Base-by-base conservation (phyloP, 2,797 vertebrate genomes). In the Urosaurus nigricauda region DNA sequence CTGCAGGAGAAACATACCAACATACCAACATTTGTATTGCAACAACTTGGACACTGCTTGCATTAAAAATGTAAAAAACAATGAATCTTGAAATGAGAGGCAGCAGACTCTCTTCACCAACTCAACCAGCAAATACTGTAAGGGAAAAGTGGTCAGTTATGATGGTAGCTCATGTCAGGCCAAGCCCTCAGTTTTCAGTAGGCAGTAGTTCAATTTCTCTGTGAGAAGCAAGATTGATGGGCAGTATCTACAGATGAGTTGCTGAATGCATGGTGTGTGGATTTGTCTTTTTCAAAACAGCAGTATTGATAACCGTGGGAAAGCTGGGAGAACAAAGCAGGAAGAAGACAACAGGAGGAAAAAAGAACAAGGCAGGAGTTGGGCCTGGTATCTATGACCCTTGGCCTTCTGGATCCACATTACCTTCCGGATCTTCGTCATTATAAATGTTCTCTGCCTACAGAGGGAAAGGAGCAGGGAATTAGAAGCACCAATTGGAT, bases 391-490 rank as follows among this genome's bases (percentile, higher is more conserved):
- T 96, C 90, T 97, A 98, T 86, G 97, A 99, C 88, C 98, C 98
- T 93, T 98, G 98, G 86, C 98, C 98, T 95, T 99, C 98, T 6
- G 98, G 97, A 96, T 99, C 98, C 96, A 98, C 98, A 0, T 98
- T 98, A 71, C 98, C 99, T 94, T 99, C 99, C 58, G 99, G 98
- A 94, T 99, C 98, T 95, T 99, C 98, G 53, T 99, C 99, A 1
- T 99, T 99, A 94, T 99, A 99, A 93, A 99, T 99, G 95, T 99
- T 99, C 97, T 99, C 98, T 29, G 99, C 99, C 99, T 99, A 95
- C 58, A 94, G 40, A 89, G 2, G 89, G 17, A 88, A 60, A 87
- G 77, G 75, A 77, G 77, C 0, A 43, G 68, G 71, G 40, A 79
- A 40, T 12, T 83, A 17, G 70, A 83, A 88, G 21, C 13, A 63